Percentiles rank a stretch among this genome's conserved stretches.
phyloP scores from a whole-genome alignment of 2,113 vertebrate species.

The Chinchilla lanigera region DNA sequence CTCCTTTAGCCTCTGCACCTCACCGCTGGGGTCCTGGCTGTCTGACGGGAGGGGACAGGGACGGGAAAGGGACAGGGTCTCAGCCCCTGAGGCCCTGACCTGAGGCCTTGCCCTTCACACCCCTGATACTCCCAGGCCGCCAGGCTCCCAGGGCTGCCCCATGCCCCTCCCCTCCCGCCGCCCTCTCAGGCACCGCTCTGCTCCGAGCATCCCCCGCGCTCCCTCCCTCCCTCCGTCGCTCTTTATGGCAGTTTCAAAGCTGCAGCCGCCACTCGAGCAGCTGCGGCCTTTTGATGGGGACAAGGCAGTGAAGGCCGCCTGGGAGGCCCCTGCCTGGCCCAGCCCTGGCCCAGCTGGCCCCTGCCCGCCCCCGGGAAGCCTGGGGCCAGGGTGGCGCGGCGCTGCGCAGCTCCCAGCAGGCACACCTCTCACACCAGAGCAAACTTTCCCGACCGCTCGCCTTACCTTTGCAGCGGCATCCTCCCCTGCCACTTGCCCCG shows the following conservation, averaged over 20 bases:
- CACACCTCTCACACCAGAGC: conserved; percentile 81
- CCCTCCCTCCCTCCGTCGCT: conserved; percentile 69
- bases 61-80: not conserved
- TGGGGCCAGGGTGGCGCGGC: not conserved
- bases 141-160: conserved; percentile 40
- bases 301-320: conserved; percentile 67
- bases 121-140: conserved; percentile 49
- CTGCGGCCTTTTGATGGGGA: conserved; percentile 84
- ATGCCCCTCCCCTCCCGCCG: conserved; percentile 56
- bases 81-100: conserved; percentile 78
- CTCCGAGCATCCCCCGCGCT: conserved; percentile 72
- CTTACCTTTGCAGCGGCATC: conserved; percentile 86
- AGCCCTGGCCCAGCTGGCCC: conserved; percentile 22
- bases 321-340: conserved; percentile 14
- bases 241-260: conserved; percentile 85
- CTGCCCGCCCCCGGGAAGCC: conserved; percentile 23
- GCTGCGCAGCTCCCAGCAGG: conserved; percentile 47
- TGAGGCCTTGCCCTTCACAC: conserved; percentile 79
- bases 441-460: conserved; percentile 84
- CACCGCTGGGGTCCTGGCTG: not conserved
- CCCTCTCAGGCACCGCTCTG: conserved; percentile 63
- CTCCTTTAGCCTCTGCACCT: not conserved
- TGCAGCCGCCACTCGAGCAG: conserved; percentile 84
- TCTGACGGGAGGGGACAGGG: not conserved
- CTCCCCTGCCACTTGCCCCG: conserved; percentile 83